phyloP scores from a whole-genome alignment of 1,140 invertebrate genomes.

The Drosophila mojavensis region DNA sequence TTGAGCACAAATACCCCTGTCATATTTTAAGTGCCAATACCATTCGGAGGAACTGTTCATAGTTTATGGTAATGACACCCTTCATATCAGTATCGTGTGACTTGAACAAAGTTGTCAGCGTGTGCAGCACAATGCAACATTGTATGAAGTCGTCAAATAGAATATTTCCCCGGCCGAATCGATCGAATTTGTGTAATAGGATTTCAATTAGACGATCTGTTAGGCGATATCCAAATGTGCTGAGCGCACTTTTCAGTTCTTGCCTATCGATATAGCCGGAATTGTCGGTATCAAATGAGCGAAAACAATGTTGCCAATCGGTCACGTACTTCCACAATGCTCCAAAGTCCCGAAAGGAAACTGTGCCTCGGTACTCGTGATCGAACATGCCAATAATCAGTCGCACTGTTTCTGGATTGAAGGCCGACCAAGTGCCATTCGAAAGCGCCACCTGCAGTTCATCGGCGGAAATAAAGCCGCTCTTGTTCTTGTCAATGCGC shows the following conservation, averaged over 20 bases:
- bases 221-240: slow-evolving; percentile 94
- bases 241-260: slow-evolving; percentile 95
- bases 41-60: slow-evolving; percentile 98
- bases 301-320: slow-evolving; percentile 98
- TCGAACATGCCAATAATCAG: slow-evolving; percentile 95
- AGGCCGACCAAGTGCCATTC: slow-evolving; percentile 98
- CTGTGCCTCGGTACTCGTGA: slow-evolving; percentile 90
- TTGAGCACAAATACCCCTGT: background rate
- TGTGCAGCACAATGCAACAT: slow-evolving; percentile 95
- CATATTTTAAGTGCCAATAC: slow-evolving; percentile 95
- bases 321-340: slow-evolving; percentile 97
- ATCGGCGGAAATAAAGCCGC: slow-evolving; percentile 93
- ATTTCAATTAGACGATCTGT: slow-evolving; percentile 92
- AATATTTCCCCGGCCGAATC: slow-evolving; percentile 93
- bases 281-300: slow-evolving; percentile 95
- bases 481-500: slow-evolving; percentile 95
- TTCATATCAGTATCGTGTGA: slow-evolving; percentile 95
- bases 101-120: slow-evolving; percentile 93
- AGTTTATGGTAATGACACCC: slow-evolving; percentile 97
- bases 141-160: slow-evolving; percentile 99
- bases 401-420: slow-evolving; percentile 97
- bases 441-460: slow-evolving; percentile 96
- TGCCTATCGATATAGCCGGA: slow-evolving; percentile 96
- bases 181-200: slow-evolving; percentile 96
- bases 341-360: slow-evolving; percentile 97